Percentiles rank a stretch among this genome's conserved stretches.
Conservation (phyloP, 2,888 invertebrate species). For the Netelia melanura region DNA sequence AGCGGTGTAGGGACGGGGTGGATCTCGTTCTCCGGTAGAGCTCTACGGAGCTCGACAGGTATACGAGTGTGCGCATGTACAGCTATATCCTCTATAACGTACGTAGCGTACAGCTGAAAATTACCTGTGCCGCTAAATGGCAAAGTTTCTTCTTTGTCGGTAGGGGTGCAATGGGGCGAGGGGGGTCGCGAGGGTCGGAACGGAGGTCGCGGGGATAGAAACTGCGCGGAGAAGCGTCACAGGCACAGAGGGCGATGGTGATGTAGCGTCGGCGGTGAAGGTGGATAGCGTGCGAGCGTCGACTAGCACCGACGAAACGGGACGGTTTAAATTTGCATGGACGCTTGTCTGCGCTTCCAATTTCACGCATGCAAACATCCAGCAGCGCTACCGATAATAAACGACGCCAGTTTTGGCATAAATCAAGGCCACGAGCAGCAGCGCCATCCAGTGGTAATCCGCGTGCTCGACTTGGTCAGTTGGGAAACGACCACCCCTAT, state of each 20-base stretch:
- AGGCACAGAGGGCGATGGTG: conserved; percentile 23
- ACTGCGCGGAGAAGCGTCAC: conserved; percentile 8
- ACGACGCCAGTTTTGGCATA: conserved; percentile 80
- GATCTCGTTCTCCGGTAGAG: background rate
- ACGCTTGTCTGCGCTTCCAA: conserved; percentile 83
- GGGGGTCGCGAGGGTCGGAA: conserved; percentile 53
- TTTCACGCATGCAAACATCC: conserved; percentile 82
- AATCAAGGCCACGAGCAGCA: conserved; percentile 76
- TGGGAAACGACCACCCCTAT: conserved; percentile 30
- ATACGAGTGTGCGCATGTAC: background rate
- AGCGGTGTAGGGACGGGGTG: background rate
- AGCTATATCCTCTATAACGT: background rate
- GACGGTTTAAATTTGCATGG: conserved; percentile 82
- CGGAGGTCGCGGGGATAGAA: conserved; percentile 32
- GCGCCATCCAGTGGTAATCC: conserved; percentile 47
- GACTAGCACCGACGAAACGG: conserved; percentile 72
- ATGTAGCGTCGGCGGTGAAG: conserved; percentile 42
- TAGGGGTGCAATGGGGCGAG: conserved; percentile 60
- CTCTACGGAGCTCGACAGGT: conserved; percentile 2
- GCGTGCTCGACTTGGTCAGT: conserved; percentile 58
- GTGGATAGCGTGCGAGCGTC: conserved; percentile 73
- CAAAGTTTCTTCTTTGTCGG: conserved; percentile 78
- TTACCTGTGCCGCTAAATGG: conserved; percentile 55
- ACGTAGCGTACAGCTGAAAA: conserved; percentile 36
- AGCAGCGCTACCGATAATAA: conserved; percentile 74